Conservation (phyloP, 2,797 vertebrate species). For the Pseudochirops corinnae region DNA sequence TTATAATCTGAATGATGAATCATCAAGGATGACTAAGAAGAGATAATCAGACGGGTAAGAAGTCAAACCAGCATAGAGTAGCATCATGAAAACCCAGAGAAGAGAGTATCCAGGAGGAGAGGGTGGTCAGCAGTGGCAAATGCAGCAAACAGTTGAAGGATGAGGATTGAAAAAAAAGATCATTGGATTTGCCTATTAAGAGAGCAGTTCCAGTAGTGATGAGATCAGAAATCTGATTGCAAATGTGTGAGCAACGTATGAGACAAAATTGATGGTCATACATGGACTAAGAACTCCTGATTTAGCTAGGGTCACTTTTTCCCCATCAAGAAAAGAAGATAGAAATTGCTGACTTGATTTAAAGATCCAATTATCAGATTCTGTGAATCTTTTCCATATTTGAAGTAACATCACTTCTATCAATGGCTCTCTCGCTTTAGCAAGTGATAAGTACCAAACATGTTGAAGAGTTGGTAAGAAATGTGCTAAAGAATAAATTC, state of each 20-base stretch:
- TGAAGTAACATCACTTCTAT: constrained; percentile 12
- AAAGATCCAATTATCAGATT: constrained; percentile 45
- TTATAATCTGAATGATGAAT: not conserved
- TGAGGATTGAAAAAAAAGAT: not conserved
- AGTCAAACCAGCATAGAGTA: not conserved
- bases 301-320: constrained; percentile 19
- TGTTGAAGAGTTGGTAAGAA: constrained; percentile 65
- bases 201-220: not conserved
- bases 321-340: constrained; percentile 33
- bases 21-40: not conserved
- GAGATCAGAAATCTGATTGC: not conserved
- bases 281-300: not conserved
- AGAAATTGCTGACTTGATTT: constrained; percentile 41
- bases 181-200: not conserved
- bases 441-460: constrained; percentile 26
- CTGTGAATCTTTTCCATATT: constrained; percentile 44
- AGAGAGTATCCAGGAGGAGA: not conserved
- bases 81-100: not conserved
- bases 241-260: not conserved
- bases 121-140: not conserved
- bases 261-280: not conserved
- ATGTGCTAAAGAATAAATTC: constrained; percentile 39
- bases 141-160: not conserved
- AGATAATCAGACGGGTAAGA: not conserved
- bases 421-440: constrained; percentile 37